Evolutionary conservation across 2,888 invertebrate genomes (phyloP), one percentile per base, ranked within the genome.

Genomic region (Cerastoderma edule): DNA sequence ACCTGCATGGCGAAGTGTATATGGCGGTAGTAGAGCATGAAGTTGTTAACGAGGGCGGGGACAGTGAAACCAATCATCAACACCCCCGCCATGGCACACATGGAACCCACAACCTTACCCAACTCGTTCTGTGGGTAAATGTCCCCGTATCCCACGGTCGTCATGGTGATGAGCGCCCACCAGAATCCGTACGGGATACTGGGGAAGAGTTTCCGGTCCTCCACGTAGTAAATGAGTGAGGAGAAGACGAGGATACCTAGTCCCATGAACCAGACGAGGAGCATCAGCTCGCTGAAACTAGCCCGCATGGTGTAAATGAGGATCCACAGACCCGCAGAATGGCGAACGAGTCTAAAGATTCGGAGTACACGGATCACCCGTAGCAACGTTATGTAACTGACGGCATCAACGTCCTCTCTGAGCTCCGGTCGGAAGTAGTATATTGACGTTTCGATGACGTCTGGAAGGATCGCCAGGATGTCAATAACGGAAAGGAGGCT

Each of bases 151-250:
- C 91, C 91, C 6, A 91, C 90, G 0, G 91, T 90, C 50, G 91
- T 91, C 90, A 91, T 90, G 72, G 91, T 91, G 33, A 91, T 86
- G 1, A 91, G 69, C 0, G 90, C 88, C 90, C 90, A 91, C 91
- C 91, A 91, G 71, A 91, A 89, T 19, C 86, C 82, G 67, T 86
- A 80, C 0, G 90, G 91, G 44, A 91, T 90, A 71, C 85, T 88
- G 5, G 78, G 76, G 67, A 90, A 90, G 0, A 73, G 67, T 27
- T 75, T 67, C 22, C 73, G 74, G 64, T 88, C 87, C 30, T 91
- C 90, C 16, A 88, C 89, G 75, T 86, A 89, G 80, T 87, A 91
- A 10, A 92, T 90, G 8, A 91, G 78, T 0, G 91, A 89, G 0
- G 89, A 84, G 64, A 90, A 92, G 0, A 92, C 76, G 22, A 91